A percentile compares a stretch with the other conserved stretches of the same genome.
These are phyloP conservation scores for Eucera pruinosa DNA, from an alignment of 2,888 invertebrate genomes.

Conservation along the genomic window DNA sequence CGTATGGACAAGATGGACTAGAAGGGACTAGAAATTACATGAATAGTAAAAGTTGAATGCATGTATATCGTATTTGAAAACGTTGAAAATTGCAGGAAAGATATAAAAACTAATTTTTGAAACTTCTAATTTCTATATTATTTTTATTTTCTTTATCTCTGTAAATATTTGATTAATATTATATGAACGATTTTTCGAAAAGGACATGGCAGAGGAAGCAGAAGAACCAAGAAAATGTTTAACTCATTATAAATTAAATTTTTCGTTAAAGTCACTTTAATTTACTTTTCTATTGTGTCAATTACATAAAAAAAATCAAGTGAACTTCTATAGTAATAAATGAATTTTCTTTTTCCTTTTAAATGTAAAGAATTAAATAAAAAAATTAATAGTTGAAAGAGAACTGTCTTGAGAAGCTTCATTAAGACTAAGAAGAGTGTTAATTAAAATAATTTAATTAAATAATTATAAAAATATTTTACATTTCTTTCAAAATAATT, in stretches of 20 bases:
- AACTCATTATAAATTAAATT: not conserved
- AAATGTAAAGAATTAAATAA: conserved; percentile 3
- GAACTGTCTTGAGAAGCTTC: not conserved
- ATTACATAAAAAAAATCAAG: not conserved
- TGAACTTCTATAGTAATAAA: conserved; percentile 12
- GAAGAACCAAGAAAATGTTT: not conserved
- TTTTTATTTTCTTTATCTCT: no score
- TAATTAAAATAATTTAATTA: not conserved
- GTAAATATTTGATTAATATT: no score
- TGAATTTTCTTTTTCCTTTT: not conserved
- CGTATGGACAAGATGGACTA: no score
- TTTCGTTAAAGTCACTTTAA: not conserved
- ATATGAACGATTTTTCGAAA: not conserved
- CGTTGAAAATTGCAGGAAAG: no score
- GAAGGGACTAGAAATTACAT: no score
- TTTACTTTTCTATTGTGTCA: not conserved
- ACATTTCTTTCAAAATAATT: not conserved
- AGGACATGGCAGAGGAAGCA: not conserved
- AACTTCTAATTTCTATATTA: no score
- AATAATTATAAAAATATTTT: no score
- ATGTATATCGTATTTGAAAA: no score
- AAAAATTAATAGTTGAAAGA: not conserved
- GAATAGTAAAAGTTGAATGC: no score
- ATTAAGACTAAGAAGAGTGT: no score
- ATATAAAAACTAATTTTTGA: no score